Base-by-base conservation (phyloP, 2,113 vertebrate genomes). In the Percina caprodes region DNA sequence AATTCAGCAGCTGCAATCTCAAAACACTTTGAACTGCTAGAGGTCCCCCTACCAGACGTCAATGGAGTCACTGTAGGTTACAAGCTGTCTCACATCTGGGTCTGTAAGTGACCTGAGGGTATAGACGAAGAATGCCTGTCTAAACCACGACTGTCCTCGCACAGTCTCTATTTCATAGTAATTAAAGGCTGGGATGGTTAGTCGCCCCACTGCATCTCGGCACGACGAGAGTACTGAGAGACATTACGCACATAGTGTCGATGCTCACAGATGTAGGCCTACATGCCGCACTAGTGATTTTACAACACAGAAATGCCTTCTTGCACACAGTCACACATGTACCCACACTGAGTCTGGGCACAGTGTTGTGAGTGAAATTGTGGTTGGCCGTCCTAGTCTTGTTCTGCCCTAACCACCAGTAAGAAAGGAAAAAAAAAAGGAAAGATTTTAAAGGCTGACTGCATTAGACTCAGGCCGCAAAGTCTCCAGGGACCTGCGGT, bases 21-120 rank as follows among this genome's bases (percentile, higher is more conserved):
- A 11, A 68, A 84, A 79, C 16, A 9, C 60, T 91, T 83, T 86
- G 73, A 88, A 72, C 77, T 58, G 79, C 68, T 85, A 86, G 86
- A 84, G 86, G 88, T 86, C 86, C 33, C 86, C 39, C 54, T 58
- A 67, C 23, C 77, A 84, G 73, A 77, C 67, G 8, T 83, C 51
- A 79, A 54, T 79, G 72, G 86, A 86, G 70, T 77, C 60, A 65
- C 69, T 56, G 78, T 52, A 46, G 82, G 79, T 85, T 82, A 76
- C 55, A 7, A 84, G 79, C 80, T 88, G 86, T 88, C 82, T 59
- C 62, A 65, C 89, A 84, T 92, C 86, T 91, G 90, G 86, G 89
- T 90, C 86, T 89, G 60, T 48, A 59, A 78, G 65, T 86, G 88
- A 86, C 88, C 80, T 13, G 82, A 82, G 84, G 88, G 74, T 69